Conservation (phyloP, 2,113 vertebrate genomes). For the Aythya baeri region DNA sequence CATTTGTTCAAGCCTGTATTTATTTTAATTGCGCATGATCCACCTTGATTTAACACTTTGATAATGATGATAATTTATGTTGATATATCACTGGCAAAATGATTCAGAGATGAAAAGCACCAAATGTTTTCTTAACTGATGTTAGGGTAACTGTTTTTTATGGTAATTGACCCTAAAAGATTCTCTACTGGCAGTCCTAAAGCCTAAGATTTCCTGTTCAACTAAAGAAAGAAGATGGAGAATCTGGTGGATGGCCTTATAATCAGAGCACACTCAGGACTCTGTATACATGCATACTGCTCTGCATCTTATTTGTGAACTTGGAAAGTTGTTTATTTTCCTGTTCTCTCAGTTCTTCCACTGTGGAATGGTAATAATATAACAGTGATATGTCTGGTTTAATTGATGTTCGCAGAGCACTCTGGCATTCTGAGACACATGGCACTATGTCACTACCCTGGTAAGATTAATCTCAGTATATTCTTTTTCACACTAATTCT, state of each 20-base stretch:
- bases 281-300: not conserved
- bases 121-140: not conserved
- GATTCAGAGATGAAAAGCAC: not conserved
- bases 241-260: not conserved
- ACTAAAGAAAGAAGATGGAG: not conserved
- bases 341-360: not conserved
- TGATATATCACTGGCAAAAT: not conserved
- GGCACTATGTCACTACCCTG: not conserved
- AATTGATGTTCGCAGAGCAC: not conserved
- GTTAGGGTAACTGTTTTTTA: not conserved
- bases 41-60: not conserved
- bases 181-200: not conserved
- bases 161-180: not conserved
- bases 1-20: not conserved
- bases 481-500: not conserved
- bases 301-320: not conserved
- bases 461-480: not conserved
- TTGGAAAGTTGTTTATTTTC: not conserved
- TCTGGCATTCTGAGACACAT: not conserved
- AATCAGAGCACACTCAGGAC: not conserved
- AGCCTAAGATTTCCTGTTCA: not conserved
- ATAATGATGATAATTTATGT: not conserved
- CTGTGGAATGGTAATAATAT: not conserved
- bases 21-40: not conserved
- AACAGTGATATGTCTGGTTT: not conserved